These are phyloP conservation scores for Psammodynastes pulverulentus DNA, from an alignment of 2,113 vertebrate species.

Conservation along the genomic window DNA sequence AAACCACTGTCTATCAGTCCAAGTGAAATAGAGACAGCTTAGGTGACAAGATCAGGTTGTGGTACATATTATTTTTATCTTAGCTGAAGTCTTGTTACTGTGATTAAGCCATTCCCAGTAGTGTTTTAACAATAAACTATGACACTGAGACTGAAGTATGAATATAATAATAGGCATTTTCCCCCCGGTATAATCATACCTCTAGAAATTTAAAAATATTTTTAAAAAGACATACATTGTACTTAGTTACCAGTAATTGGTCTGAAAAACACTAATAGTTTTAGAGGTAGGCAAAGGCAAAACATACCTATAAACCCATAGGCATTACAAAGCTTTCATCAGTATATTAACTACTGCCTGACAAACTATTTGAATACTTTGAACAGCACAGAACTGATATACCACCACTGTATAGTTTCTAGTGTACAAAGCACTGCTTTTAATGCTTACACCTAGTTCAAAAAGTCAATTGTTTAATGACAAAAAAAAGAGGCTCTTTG, in stretches of 20 bases:
- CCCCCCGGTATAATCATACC: neutral
- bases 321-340: constrained; percentile 48
- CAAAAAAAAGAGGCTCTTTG: constrained; percentile 47
- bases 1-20: no score
- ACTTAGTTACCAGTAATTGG: constrained; percentile 37
- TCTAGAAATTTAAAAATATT: neutral
- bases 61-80: neutral
- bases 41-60: neutral
- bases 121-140: neutral
- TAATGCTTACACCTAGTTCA: constrained; percentile 51
- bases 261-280: constrained; percentile 37
- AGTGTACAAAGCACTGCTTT: constrained; percentile 62
- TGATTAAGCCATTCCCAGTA: neutral
- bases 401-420: constrained; percentile 65
- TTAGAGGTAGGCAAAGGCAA: neutral
- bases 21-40: no score
- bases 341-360: constrained; percentile 68
- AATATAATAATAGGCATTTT: neutral
- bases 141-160: neutral
- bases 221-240: neutral
- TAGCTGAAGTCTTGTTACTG: neutral
- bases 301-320: neutral
- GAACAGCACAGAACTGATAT: constrained; percentile 64
- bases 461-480: constrained; percentile 55
- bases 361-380: constrained; percentile 74